Base-by-base conservation (phyloP, 2,888 invertebrate genomes). In the Drosophila kanekoi region DNA sequence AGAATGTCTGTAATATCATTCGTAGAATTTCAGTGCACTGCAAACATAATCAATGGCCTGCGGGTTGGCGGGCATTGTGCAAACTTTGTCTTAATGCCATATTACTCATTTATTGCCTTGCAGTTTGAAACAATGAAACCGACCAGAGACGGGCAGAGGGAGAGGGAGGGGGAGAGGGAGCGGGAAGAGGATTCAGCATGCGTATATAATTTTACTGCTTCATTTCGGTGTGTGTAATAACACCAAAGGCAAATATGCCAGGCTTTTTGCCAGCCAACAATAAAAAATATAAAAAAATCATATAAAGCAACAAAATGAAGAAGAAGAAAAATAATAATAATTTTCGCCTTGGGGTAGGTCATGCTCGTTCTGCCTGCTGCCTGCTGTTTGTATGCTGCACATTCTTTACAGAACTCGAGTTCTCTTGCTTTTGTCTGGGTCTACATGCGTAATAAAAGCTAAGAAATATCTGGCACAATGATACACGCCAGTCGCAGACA, bases 331-430 rank as follows among this genome's bases (percentile, higher is more conserved):
- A 90, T 79, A 85, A 89, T 90, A 89, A 89, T 89, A 89, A 73
- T 86, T 90, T 89, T 89, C 75, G 89, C 89, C 89, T 89, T 89
- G 90, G 90, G 89, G 90, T 89, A 90, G 89, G 89, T 89, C 89
- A 90, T 84, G 43, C 53, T 43, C 52, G 41, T 14, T 13, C 40
- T 51, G 77, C 58, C 40, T 51, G 77, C 58, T 79, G 77, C 71
- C n/a, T 51, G 72, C 65, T 81, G 78, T 80, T 64, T 84, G 75
- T 70, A 14, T 48, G 72, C 69, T 81, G 79, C 84, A 79, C 82
- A 79, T 52, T 60, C 73, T 58, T 72, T 72, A 70, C 51, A 70
- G 59, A 66, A 58, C 33, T 59, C 58, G 52, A 52, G 43, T 58
- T 56, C 57, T 49, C 16, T 58, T 56, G 60, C 63, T 43, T 70